Evolutionary conservation across 35 echinoderm and acorn worm species (phyloP), one percentile per base, ranked within the genome.

Genomic region (Acanthaster planci): DNA sequence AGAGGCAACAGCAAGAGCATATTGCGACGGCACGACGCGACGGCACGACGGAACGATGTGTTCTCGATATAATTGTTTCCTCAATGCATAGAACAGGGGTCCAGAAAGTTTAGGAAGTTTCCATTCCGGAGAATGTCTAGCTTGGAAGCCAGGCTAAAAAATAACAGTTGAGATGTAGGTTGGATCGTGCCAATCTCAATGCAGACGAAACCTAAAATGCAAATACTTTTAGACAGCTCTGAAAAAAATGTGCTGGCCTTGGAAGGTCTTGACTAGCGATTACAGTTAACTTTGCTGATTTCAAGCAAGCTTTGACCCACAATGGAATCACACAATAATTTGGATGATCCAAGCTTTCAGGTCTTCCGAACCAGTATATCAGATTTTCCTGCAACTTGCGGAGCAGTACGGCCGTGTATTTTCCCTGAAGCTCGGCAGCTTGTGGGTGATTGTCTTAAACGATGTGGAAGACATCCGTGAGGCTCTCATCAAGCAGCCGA

Each of bases 381-480:
- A 82, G 29, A 76, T n/a, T 2, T 93, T 89, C 54, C 37, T 56
- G 56, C 42, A 44, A 55, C 10, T 85, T 37, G 67, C 82, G 50
- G 55, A 97, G 67, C 85, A 76, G 23, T 97, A 97, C 51, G 94
- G 94, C 78, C 67, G 92, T 9, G 56, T 97, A 31, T 92, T 97
- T 60, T 86, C 90, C 39, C 42, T 97, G 17, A 87, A 84, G 35
- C 47, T 92, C 51, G 94, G 94, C 51, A 80, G 80, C n/a, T 55
- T 55, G 44, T 89, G 86, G 86, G 56, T 87, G 15, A 86, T 97
- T 0, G 90, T 97, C 32, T 68, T 97, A 5, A 97, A 92, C 57
- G 52, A 79, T 14, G 9, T 67, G 36, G 90, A 89, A 39, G 32
- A 77, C 14, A 88, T 92, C 58, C 88, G 86, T 40, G 90, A 97